Evolutionary conservation across 2,113 vertebrate species (phyloP).

Genomic region (Alosa alosa): DNA sequence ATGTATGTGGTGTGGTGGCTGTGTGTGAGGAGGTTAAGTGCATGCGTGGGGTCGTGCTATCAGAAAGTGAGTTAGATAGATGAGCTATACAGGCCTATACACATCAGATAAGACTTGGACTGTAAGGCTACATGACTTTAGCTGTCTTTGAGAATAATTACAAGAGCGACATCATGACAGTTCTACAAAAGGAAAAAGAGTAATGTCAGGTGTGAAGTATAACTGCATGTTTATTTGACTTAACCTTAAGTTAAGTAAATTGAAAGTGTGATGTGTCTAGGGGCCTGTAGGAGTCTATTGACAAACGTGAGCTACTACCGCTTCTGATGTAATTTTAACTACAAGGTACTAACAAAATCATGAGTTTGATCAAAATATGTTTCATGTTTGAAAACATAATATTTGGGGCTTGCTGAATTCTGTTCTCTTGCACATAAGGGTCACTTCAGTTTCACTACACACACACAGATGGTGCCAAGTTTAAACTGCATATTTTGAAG

Average conservation of each 20-base stretch:
- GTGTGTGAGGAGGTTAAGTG: too few relatives aligned
- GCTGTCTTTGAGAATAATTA: not conserved
- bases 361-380: too few relatives aligned
- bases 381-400: too few relatives aligned
- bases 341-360: not conserved
- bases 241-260: not conserved
- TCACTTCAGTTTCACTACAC: too few relatives aligned
- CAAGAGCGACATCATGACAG: not conserved
- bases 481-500: too few relatives aligned
- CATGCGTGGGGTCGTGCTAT: not conserved
- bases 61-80: not conserved
- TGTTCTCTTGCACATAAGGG: too few relatives aligned
- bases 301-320: too few relatives aligned
- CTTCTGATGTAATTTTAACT: not conserved
- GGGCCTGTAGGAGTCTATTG: not conserved
- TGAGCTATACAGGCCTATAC: not conserved
- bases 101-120: not conserved
- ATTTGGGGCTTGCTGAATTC: too few relatives aligned
- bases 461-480: too few relatives aligned
- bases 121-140: not conserved
- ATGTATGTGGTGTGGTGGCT: not conserved
- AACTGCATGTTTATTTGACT: not conserved
- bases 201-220: not conserved
- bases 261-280: not conserved
- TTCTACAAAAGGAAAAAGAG: not conserved